Conservation (phyloP, 2,113 vertebrate genomes). For the Pelusios castaneus region DNA sequence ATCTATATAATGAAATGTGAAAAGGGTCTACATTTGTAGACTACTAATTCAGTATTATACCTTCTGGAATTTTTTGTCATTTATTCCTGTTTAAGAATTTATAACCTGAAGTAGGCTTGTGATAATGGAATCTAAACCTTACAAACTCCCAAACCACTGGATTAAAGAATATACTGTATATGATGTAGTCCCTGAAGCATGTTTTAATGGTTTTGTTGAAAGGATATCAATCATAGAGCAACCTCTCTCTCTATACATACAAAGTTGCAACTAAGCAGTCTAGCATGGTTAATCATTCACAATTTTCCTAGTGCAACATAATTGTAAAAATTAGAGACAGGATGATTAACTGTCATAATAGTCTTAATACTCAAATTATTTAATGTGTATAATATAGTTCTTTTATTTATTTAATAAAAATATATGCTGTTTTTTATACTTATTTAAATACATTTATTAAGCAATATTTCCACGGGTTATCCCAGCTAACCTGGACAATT, state of each 20-base stretch:
- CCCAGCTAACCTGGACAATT: not conserved
- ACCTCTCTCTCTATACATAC: not conserved
- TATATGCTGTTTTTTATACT: not conserved
- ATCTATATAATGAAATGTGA: constrained; percentile 28
- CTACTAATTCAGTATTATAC: constrained; percentile 42
- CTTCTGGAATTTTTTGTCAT: constrained; percentile 51
- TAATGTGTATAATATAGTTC: fast-evolving
- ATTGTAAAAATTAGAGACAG: not conserved
- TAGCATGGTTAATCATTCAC: constrained; percentile 17
- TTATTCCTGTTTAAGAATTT: constrained; percentile 61
- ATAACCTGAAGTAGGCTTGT: constrained; percentile 40
- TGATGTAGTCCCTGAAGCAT: constrained; percentile 56
- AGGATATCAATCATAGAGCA: constrained; percentile 53
- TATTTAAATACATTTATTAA: not conserved
- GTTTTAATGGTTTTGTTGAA: constrained; percentile 57
- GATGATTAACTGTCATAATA: not conserved
- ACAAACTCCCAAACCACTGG: constrained; percentile 37
- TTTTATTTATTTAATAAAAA: not conserved
- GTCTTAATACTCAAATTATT: not conserved
- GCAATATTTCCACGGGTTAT: not conserved
- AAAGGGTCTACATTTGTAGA: not conserved
- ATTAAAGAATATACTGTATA: constrained; percentile 58
- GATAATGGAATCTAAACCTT: constrained; percentile 51
- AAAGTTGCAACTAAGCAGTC: constrained; percentile 7
- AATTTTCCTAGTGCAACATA: constrained; percentile 23